Evolutionary conservation across 1,140 invertebrate genomes (phyloP).

Genomic region (Trichonephila clavipes): DNA sequence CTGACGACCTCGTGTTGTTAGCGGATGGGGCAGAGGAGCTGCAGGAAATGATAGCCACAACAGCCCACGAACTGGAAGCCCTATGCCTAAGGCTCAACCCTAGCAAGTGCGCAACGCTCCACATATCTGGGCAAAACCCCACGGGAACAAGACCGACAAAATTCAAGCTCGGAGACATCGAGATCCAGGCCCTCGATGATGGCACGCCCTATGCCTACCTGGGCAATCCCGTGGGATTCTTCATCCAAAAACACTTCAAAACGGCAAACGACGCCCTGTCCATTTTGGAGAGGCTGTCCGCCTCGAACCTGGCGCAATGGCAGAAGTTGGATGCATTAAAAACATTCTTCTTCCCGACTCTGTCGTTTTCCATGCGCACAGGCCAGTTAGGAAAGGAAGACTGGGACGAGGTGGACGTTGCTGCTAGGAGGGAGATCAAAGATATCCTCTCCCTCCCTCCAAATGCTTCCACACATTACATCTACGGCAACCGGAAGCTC

Average conservation of each 20-base stretch:
- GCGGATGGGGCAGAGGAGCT: too few species aligned
- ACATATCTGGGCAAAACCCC: fast-evolving
- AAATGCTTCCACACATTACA: neutral
- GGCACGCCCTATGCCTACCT: neutral
- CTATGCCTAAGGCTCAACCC: too few species aligned
- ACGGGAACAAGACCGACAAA: too few species aligned
- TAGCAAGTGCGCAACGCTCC: too few species aligned
- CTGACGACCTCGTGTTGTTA: too few species aligned
- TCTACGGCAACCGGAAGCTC: neutral
- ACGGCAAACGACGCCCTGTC: neutral
- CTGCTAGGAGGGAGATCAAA: neutral
- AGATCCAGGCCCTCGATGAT: neutral
- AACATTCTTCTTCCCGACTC: slow-evolving; percentile 8
- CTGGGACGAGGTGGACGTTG: too few species aligned
- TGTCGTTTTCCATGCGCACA: neutral
- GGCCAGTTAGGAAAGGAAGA: neutral
- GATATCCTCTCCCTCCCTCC: neutral
- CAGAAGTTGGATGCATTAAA: slow-evolving; percentile 27
- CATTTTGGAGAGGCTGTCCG: too few species aligned
- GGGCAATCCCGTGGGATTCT: neutral
- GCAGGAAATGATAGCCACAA: too few species aligned
- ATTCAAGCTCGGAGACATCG: neutral
- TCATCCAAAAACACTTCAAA: too few species aligned
- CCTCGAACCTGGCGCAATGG: neutral
- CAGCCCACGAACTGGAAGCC: too few species aligned